These are phyloP conservation scores for Peromyscus polionotus DNA, from an alignment of 2,113 vertebrate species.

Conservation along the genomic window DNA sequence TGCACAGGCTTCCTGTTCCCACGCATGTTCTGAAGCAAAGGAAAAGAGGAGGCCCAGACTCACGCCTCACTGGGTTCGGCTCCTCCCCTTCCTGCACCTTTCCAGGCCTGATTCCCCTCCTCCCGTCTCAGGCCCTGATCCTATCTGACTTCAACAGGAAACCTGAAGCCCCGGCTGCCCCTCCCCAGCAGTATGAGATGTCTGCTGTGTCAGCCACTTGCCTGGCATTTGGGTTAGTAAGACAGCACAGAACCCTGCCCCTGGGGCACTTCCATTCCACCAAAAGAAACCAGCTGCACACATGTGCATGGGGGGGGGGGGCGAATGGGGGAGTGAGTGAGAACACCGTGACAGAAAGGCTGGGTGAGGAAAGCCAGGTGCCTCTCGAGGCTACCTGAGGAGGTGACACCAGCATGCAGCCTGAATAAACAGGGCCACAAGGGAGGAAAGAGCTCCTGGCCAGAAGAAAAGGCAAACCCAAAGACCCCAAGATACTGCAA, in stretches of 20 bases:
- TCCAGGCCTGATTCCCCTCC: neutral
- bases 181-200: neutral
- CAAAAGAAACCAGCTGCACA: neutral
- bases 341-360: neutral
- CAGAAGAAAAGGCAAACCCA: neutral
- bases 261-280: neutral
- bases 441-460: neutral
- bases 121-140: neutral
- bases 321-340: too few species aligned
- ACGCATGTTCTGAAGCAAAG: neutral
- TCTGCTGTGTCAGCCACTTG: neutral
- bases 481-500: neutral
- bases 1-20: neutral
- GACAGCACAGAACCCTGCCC: neutral
- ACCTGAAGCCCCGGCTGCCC: neutral
- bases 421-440: neutral
- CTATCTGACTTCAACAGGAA: slow-evolving; percentile 44
- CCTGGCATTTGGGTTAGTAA: neutral
- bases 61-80: neutral
- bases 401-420: neutral
- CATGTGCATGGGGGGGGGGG: fast-evolving
- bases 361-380: neutral
- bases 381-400: neutral
- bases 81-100: neutral
- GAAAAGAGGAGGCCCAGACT: neutral